A percentile compares a stretch with the other conserved stretches of the same genome.
These are phyloP conservation scores for Apamea anceps DNA, from an alignment of 2,888 invertebrate genomes.

Conservation along the genomic window DNA sequence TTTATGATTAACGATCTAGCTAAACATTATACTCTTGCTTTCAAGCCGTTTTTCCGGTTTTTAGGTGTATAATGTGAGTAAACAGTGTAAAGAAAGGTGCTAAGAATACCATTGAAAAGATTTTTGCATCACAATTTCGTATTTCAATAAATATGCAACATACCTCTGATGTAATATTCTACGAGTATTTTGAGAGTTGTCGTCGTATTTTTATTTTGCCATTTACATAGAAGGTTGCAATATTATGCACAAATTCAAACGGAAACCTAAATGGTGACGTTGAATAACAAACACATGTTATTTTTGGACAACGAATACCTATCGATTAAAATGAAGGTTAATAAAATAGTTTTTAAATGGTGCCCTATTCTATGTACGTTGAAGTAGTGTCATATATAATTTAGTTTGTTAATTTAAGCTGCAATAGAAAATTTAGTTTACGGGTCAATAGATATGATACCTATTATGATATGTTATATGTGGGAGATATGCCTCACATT, in stretches of 20 bases:
- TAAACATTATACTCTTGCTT: not conserved
- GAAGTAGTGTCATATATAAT: not conserved
- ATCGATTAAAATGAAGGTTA: not conserved
- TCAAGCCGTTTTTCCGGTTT: not conserved
- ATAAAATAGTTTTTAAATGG: not conserved
- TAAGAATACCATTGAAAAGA: conserved; percentile 26
- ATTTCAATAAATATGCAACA: conserved; percentile 17
- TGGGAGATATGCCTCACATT: not conserved
- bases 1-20: not conserved
- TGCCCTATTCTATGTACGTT: not conserved
- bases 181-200: conserved; percentile 1
- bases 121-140: conserved; percentile 27
- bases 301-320: not conserved
- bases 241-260: not conserved
- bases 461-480: not conserved
- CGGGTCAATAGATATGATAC: not conserved
- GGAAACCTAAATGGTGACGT: not conserved
- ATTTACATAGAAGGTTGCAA: conserved; percentile 33
- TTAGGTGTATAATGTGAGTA: not conserved
- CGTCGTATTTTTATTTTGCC: conserved; percentile 12
- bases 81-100: conserved; percentile 22
- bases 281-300: not conserved
- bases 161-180: conserved; percentile 18
- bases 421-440: not conserved
- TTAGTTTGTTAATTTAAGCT: not conserved